Percentiles rank a stretch among this genome's conserved stretches.
These are phyloP conservation scores for Arion vulgaris DNA, from an alignment of 1,140 invertebrate genomes.

Conservation along the genomic window DNA sequence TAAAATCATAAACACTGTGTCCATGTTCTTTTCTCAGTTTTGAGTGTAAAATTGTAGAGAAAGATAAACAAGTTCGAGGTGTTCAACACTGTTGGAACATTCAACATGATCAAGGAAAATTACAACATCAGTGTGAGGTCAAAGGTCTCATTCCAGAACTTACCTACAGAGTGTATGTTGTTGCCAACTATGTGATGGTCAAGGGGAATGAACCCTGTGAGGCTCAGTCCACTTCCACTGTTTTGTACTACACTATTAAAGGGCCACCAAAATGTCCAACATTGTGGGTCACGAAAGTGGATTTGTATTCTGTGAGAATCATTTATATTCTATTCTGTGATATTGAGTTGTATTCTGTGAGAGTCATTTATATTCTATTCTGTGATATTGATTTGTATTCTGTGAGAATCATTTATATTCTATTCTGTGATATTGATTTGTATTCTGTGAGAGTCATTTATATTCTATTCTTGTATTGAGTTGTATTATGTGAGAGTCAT, in stretches of 20 bases:
- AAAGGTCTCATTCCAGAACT: slow-evolving; percentile 64
- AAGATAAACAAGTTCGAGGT: slow-evolving; percentile 61
- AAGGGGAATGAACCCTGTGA: slow-evolving; percentile 65
- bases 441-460: no score
- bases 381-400: no score
- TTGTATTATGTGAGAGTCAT: no score
- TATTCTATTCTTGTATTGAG: no score
- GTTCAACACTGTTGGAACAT: slow-evolving; percentile 72
- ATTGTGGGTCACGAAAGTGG: slow-evolving; percentile 61
- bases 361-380: no score
- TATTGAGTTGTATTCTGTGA: no score
- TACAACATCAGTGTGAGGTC: slow-evolving; percentile 59
- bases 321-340: no score
- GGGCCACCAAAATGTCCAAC: slow-evolving; percentile 66
- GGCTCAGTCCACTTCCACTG: slow-evolving; percentile 67
- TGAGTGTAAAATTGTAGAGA: slow-evolving; percentile 69
- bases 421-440: no score
- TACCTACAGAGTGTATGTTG: slow-evolving; percentile 70
- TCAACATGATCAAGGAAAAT: slow-evolving; percentile 22
- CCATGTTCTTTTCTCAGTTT: slow-evolving; percentile 54
- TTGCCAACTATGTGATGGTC: slow-evolving; percentile 66
- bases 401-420: no score
- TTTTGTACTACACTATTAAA: slow-evolving; percentile 69
- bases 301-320: slow-evolving; percentile 63
- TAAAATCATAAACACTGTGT: no score